Base-by-base conservation (phyloP, 2,888 invertebrate species). In the Sipha maydis region DNA sequence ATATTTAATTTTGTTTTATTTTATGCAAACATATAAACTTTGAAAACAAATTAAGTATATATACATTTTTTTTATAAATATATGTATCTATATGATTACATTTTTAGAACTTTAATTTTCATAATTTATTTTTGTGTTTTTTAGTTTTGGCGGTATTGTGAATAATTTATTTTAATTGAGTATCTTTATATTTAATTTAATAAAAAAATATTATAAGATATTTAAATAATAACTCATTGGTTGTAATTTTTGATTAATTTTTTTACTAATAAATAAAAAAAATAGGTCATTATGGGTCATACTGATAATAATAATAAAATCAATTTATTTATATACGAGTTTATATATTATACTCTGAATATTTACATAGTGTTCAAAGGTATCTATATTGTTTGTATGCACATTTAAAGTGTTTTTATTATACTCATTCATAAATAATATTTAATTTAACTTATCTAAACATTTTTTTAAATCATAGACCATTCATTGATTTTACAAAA, bases 231-330 rank as follows among this genome's bases (percentile, higher is more conserved):
- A 25, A 48, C 11, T 48, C 14, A 7, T 61, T 61, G 61, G 61
- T 61, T 21, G 61, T 61, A 61, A 61, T 4, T 61, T 56, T 56
- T 56, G 19, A 41, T 48, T 48, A 21, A 21, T 73, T 5, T 73
- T 34, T 71, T 71, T 17, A 28, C 34, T 19, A 41, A n/a, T 69
- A 69, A 69, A 69, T 25, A 61, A 69, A n/a, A 69, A 67, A 69
- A 69, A n/a, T 77, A 77, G 77, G 77, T 77, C 78, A 78, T 77
- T 0, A 21, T 78, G 31, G 54, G 31, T 78, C 78, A 56, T 56
- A 78, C 78, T 77, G 48, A 77, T 77, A 77, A 77, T 48, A 48
- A 61, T 61, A 25, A 48, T 25, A 61, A 61, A 61, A 61, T 56
- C 21, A 61, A n/a, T 69, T 69, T 69, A n/a, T 28, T 69, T 69